These are phyloP conservation scores for Glaucopsyche alexis DNA, from an alignment of 2,888 invertebrate genomes.

Conservation along the genomic window DNA sequence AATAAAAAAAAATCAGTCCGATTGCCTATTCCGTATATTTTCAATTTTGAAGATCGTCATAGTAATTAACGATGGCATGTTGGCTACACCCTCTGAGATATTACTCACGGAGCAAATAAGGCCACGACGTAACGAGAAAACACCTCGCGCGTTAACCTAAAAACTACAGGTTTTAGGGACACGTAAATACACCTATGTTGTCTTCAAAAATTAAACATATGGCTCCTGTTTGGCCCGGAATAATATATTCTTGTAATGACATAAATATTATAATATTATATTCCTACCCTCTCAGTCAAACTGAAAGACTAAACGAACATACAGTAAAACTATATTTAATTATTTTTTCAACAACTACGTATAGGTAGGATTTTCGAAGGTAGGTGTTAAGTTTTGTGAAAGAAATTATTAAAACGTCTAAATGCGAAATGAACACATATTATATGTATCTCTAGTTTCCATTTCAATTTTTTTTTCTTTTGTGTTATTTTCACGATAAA, in stretches of 20 bases:
- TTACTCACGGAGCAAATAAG: neutral
- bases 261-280: neutral
- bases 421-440: neutral
- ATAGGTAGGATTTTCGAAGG: too few relatives aligned
- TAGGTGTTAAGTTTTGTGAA: too few relatives aligned
- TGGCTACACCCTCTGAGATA: neutral
- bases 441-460: neutral
- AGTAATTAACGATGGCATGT: too few relatives aligned
- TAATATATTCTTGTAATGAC: neutral
- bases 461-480: neutral
- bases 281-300: neutral
- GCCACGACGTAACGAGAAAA: constrained; percentile 7
- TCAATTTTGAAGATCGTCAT: too few relatives aligned
- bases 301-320: neutral
- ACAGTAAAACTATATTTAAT: neutral
- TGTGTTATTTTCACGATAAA: constrained; percentile 6
- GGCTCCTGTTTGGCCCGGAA: neutral
- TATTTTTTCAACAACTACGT: too few relatives aligned
- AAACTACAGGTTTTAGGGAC: constrained; percentile 16
- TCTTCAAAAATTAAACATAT: neutral
- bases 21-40: too few relatives aligned
- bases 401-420: neutral
- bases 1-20: too few relatives aligned
- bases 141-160: neutral
- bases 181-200: neutral